Evolutionary conservation across 2,797 vertebrate species (phyloP).

Genomic region (Sus cebifrons): DNA sequence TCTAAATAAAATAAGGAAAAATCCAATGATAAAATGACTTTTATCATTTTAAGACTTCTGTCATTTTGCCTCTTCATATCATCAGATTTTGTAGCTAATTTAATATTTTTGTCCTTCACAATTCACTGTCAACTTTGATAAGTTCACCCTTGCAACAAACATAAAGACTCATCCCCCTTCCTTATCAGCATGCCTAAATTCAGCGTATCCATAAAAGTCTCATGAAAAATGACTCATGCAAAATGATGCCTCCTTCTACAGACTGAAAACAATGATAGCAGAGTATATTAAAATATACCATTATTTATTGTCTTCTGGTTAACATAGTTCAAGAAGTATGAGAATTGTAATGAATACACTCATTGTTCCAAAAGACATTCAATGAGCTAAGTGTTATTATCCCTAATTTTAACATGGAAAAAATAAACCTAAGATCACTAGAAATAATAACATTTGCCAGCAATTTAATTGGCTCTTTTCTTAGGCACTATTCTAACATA

Average conservation of each 20-base stretch:
- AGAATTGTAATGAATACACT: background rate
- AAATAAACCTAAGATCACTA: background rate
- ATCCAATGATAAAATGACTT: background rate
- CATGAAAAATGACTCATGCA: background rate
- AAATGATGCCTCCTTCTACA: background rate
- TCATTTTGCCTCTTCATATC: background rate
- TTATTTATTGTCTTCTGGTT: background rate
- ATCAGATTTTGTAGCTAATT: background rate
- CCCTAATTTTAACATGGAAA: background rate
- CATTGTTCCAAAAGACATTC: background rate
- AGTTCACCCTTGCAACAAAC: background rate
- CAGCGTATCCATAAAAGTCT: background rate
- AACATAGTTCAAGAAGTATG: background rate
- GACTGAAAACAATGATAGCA: background rate
- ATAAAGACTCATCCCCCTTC: background rate
- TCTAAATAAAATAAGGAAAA: background rate
- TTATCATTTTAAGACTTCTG: background rate
- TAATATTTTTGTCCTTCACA: background rate
- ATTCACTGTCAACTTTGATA: background rate
- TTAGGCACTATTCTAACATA: background rate
- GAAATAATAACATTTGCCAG: background rate
- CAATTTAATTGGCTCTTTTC: background rate
- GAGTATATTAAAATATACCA: background rate
- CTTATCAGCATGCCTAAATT: background rate
- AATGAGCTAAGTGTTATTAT: background rate